A percentile compares a stretch with the other conserved stretches of the same genome.
These are phyloP conservation scores for Eristalinus aeneus DNA, from an alignment of 2,888 invertebrate genomes.

Conservation along the genomic window DNA sequence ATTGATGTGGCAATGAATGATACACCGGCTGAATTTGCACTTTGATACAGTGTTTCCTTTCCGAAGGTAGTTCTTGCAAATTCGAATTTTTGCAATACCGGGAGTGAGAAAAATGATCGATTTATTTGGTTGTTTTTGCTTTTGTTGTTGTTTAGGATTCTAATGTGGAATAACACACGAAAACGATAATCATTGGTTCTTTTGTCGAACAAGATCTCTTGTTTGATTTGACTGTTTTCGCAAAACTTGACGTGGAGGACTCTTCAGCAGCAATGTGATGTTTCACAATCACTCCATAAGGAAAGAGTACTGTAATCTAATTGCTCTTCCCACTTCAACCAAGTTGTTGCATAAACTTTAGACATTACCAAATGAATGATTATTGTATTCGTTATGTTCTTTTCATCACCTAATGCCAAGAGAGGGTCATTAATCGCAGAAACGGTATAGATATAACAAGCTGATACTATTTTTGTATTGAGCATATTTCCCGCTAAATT, in stretches of 20 bases:
- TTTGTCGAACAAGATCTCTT: too few species aligned
- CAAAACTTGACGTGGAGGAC: background rate
- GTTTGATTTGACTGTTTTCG: too few species aligned
- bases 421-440: slow-evolving; percentile 43
- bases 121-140: too few species aligned
- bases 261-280: background rate
- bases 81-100: background rate
- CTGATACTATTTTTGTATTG: slow-evolving; percentile 25
- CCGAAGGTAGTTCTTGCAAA: background rate
- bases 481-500: too few species aligned
- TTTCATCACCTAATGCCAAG: slow-evolving; percentile 54
- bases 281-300: slow-evolving; percentile 50
- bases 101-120: too few species aligned
- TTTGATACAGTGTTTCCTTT: background rate
- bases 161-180: too few species aligned
- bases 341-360: too few species aligned
- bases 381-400: slow-evolving; percentile 51
- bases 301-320: too few species aligned
- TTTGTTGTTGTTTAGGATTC: too few species aligned
- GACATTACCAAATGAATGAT: too few species aligned
- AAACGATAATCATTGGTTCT: too few species aligned
- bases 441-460: slow-evolving; percentile 43
- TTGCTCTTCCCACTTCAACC: too few species aligned
- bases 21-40: slow-evolving; percentile 37
- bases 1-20: slow-evolving; percentile 35